phyloP scores from a whole-genome alignment of 2,113 vertebrate genomes.

The Ochotona curzoniae region DNA sequence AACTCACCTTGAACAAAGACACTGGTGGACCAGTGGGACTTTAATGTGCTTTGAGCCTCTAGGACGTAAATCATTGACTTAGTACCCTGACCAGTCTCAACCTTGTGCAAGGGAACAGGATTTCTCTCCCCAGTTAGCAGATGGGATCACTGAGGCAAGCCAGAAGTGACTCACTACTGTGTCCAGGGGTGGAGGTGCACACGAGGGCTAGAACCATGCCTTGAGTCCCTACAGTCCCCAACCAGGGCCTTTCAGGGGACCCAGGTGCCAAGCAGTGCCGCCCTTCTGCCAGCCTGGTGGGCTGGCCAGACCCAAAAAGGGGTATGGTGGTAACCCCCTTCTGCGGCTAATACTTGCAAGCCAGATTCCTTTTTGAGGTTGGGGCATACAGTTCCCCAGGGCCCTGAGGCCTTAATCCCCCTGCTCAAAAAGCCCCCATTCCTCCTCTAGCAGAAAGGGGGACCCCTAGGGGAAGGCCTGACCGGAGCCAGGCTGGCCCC shows the following conservation, averaged over 20 bases:
- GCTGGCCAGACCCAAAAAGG: not conserved
- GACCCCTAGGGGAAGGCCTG: not conserved
- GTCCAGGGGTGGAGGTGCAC: not conserved
- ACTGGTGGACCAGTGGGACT: too few species aligned
- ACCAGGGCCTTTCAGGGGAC: not conserved
- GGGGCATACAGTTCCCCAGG: not conserved
- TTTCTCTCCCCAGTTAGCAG: not conserved
- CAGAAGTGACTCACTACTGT: not conserved
- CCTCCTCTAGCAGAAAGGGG: not conserved
- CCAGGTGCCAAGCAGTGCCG: not conserved
- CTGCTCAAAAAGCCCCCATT: not conserved
- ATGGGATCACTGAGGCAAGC: not conserved
- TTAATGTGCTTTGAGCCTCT: too few species aligned
- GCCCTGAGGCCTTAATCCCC: not conserved
- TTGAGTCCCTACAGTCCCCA: not conserved
- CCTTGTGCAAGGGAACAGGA: not conserved
- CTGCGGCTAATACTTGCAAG: not conserved
- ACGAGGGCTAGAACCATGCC: not conserved
- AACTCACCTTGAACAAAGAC: not conserved
- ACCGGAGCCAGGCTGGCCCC: too few species aligned
- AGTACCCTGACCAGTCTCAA: not conserved
- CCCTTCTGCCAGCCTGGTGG: not conserved
- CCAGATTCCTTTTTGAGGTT: not conserved
- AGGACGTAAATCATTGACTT: too few species aligned
- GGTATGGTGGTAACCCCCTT: not conserved